A percentile compares a stretch with the other conserved stretches of the same genome.
Evolutionary conservation across 37 sponge, comb jelly and placozoan species (phyloP).

Genomic region (Lycopodina hypogea): DNA sequence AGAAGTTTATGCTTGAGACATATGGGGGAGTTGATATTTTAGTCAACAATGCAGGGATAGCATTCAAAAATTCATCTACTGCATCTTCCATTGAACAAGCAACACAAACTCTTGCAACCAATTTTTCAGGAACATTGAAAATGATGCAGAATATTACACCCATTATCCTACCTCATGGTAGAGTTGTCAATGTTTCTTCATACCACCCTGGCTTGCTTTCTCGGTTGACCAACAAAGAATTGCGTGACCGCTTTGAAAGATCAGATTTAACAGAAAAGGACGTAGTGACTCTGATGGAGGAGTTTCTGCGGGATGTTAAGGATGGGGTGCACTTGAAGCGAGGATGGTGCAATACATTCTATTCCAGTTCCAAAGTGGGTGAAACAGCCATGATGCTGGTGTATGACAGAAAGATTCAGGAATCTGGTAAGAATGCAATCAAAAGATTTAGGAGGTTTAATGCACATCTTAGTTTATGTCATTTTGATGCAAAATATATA

Average conservation of each 20-base stretch:
- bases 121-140: slow-evolving; percentile 81
- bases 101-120: slow-evolving; percentile 54
- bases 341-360: slow-evolving; percentile 66
- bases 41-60: slow-evolving; percentile 80
- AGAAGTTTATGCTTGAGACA: slow-evolving; percentile 29
- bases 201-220: slow-evolving; percentile 8
- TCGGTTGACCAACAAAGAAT: slow-evolving; percentile 1
- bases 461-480: too few relatives aligned
- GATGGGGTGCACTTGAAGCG: too few relatives aligned
- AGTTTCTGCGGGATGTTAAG: slow-evolving; percentile 61
- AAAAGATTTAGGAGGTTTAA: not conserved
- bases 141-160: slow-evolving; percentile 60
- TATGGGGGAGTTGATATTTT: slow-evolving; percentile 86
- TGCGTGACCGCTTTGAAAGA: slow-evolving; percentile 31
- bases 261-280: slow-evolving; percentile 60
- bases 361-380: slow-evolving; percentile 52
- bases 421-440: not conserved
- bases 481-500: too few relatives aligned
- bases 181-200: slow-evolving; percentile 76
- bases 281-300: slow-evolving; percentile 55
- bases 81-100: slow-evolving; percentile 82
- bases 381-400: slow-evolving; percentile 55
- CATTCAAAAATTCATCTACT: slow-evolving; percentile 56
- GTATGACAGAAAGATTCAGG: slow-evolving; percentile 3
- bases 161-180: slow-evolving; percentile 52